A percentile compares a stretch with the other conserved stretches of the same genome.
Conservation (phyloP, 1,140 invertebrate genomes). For the Paraescarpia echinospica region DNA sequence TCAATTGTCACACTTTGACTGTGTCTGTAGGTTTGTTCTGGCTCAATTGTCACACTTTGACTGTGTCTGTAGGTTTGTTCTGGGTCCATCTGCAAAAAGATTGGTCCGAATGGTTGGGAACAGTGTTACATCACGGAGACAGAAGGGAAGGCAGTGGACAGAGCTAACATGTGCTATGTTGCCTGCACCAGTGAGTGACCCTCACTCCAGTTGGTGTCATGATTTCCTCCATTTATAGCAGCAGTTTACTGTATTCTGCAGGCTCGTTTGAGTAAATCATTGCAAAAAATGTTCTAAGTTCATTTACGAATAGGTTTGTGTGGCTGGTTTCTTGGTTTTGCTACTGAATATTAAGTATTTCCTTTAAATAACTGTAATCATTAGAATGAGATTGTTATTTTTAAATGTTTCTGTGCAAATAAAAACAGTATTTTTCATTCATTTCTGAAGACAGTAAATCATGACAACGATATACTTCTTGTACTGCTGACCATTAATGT, state of each 20-base stretch:
- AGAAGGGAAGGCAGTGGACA: constrained; percentile 39
- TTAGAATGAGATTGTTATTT: too few species aligned
- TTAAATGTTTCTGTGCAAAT: too few species aligned
- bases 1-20: too few species aligned
- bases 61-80: constrained; percentile 31
- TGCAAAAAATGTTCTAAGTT: background rate
- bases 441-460: too few species aligned
- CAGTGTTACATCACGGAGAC: constrained; percentile 95
- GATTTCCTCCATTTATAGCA: background rate
- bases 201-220: background rate
- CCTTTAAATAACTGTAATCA: background rate
- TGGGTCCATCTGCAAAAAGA: constrained; percentile 90
- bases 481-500: background rate
- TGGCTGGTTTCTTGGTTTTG: constrained; percentile 10
- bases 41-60: background rate
- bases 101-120: constrained; percentile 71
- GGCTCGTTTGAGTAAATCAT: constrained; percentile 1
- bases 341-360: background rate
- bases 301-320: background rate
- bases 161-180: constrained; percentile 88
- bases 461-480: too few species aligned
- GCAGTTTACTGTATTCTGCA: background rate
- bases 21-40: constrained; percentile 9
- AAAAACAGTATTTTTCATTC: too few species aligned
- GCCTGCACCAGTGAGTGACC: constrained; percentile 70